These are phyloP conservation scores for Coreoperca whiteheadi DNA, from an alignment of 2,113 vertebrate species.

Conservation along the genomic window DNA sequence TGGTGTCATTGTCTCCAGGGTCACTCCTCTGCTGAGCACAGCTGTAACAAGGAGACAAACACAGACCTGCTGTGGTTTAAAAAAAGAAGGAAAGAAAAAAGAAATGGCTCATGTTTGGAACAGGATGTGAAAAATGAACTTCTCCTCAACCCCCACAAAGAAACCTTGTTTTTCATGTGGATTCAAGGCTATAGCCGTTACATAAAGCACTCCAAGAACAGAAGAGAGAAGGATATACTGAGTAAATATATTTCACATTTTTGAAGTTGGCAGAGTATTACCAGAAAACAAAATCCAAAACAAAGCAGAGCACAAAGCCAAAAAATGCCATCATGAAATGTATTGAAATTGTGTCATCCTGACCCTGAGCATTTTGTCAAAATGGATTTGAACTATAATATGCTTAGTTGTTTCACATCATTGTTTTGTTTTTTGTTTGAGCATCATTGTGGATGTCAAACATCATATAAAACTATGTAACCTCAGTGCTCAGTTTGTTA, in stretches of 20 bases:
- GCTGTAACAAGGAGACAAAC: conserved; percentile 70
- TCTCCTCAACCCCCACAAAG: conserved; percentile 65
- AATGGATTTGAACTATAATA: conserved; percentile 11
- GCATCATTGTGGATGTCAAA: conserved; percentile 30
- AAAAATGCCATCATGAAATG: conserved; percentile 6
- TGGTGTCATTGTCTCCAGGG: conserved; percentile 75
- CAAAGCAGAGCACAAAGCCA: not conserved
- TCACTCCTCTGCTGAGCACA: conserved; percentile 65
- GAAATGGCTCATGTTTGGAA: conserved; percentile 60
- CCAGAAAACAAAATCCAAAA: not conserved
- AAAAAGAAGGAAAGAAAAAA: conserved; percentile 36
- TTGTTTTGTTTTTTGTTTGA: conserved; percentile 9
- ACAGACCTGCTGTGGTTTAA: conserved; percentile 55
- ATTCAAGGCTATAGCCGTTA: conserved; percentile 56
- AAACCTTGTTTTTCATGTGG: conserved; percentile 72
- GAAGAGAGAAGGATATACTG: not conserved
- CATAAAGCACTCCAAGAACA: conserved; percentile 54
- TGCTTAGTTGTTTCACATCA: conserved; percentile 20
- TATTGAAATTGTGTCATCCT: conserved; percentile 7
- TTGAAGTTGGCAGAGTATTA: not conserved
- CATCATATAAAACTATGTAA: conserved; percentile 27
- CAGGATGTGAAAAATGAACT: conserved; percentile 78
- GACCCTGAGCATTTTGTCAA: conserved; percentile 18
- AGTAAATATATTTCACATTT: conserved; percentile 6
- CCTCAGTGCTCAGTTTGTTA: not conserved